Evolutionary conservation across 2,797 vertebrate genomes (phyloP).

Genomic region (Takifugu ocellatus): DNA sequence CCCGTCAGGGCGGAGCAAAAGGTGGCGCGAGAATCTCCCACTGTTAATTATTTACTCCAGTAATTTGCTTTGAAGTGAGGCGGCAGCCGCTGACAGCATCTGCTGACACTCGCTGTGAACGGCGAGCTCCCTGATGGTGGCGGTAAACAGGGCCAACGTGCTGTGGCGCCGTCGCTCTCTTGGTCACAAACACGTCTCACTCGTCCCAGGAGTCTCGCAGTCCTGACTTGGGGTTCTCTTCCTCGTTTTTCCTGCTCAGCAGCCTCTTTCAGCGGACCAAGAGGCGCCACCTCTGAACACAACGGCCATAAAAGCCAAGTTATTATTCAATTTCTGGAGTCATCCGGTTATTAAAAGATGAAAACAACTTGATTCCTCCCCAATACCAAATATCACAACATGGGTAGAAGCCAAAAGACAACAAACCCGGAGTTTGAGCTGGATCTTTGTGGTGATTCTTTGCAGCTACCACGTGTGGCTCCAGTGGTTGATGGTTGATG

Average conservation of each 20-base stretch:
- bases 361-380: too few species aligned
- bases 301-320: conserved; percentile 17
- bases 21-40: conserved; percentile 48
- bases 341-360: too few species aligned
- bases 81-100: conserved; percentile 55
- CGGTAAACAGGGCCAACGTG: conserved; percentile 46
- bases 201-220: conserved; percentile 2
- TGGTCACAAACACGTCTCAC: conserved; percentile 12
- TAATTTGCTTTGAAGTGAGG: conserved; percentile 69
- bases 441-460: too few species aligned
- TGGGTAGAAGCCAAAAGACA: too few species aligned
- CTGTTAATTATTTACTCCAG: conserved; percentile 69
- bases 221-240: conserved; percentile 2
- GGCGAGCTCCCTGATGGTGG: conserved; percentile 41
- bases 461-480: too few species aligned
- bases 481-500: too few species aligned
- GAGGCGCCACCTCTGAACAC: conserved; percentile 33
- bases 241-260: conserved; percentile 11
- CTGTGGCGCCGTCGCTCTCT: conserved; percentile 6
- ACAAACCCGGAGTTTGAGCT: too few species aligned
- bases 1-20: conserved; percentile 36
- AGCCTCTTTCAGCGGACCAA: conserved; percentile 24
- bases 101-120: conserved; percentile 52
- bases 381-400: too few species aligned
- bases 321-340: background rate